A percentile compares a stretch with the other conserved stretches of the same genome.
phyloP scores from a whole-genome alignment of 64 coral and sea anemone genomes.

The Trachythela sp. region DNA sequence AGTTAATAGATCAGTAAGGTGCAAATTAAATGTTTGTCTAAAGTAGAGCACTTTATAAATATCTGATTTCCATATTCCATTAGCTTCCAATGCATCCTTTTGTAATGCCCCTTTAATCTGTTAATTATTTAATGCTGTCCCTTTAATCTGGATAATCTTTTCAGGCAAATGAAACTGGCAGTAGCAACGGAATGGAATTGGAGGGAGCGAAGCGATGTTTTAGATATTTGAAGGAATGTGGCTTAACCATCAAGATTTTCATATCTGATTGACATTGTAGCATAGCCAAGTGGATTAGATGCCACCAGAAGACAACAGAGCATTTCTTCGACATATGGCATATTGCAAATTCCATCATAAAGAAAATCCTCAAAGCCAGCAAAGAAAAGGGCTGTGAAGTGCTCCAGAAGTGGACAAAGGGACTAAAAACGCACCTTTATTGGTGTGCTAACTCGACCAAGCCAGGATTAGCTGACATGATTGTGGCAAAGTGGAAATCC shows the following conservation, averaged over 20 bases:
- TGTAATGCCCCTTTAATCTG: neutral
- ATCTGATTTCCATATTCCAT: no score
- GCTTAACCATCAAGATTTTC: neutral
- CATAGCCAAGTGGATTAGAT: neutral
- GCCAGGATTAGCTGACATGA: neutral
- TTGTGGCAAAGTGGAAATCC: neutral
- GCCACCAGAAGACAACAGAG: neutral
- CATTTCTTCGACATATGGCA: conserved; percentile 3
- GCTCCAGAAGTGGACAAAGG: neutral
- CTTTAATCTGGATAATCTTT: neutral
- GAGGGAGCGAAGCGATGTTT: neutral
- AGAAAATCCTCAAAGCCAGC: neutral
- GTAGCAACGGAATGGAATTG: neutral
- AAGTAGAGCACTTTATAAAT: no score
- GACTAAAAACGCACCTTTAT: neutral
- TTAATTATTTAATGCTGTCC: neutral
- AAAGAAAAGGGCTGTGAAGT: conserved; percentile 15
- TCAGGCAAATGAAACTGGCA: neutral
- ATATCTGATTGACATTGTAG: neutral
- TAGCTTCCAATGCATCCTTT: no score
- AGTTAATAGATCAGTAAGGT: no score
- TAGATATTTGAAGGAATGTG: neutral
- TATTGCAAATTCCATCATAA: neutral
- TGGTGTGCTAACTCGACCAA: conserved; percentile 12
- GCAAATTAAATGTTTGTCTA: no score